Conservation (phyloP, 1,140 invertebrate species). For the Pentalonia nigronervosa region DNA sequence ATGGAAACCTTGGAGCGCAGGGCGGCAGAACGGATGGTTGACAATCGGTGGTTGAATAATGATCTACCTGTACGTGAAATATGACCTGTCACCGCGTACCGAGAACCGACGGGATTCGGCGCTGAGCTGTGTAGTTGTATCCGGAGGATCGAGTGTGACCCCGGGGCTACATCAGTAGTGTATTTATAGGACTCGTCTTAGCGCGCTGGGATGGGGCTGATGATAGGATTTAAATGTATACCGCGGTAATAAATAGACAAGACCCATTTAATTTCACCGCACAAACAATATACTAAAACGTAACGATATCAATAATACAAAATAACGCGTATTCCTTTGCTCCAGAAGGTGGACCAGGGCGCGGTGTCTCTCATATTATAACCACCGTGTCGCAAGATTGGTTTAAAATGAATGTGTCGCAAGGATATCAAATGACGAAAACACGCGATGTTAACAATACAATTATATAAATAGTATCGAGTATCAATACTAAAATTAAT, state of each 20-base stretch:
- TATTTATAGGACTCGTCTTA: not conserved
- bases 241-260: not conserved
- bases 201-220: not conserved
- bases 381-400: too few species aligned
- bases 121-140: not conserved
- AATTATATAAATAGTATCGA: not conserved
- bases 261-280: not conserved
- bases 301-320: not conserved
- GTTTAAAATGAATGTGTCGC: too few species aligned
- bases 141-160: not conserved
- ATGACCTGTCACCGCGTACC: not conserved
- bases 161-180: not conserved
- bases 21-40: not conserved
- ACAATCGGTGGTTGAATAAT: conserved; percentile 53
- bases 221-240: not conserved
- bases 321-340: too few species aligned
- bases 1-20: not conserved
- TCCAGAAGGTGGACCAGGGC: not conserved
- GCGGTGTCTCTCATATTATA: too few species aligned
- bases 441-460: not conserved
- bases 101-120: not conserved
- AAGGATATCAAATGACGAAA: not conserved
- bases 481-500: not conserved
- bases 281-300: not conserved
- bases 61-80: conserved; percentile 35